Evolutionary conservation across 1,140 invertebrate species (phyloP).

Genomic region (Asobara japonica): DNA sequence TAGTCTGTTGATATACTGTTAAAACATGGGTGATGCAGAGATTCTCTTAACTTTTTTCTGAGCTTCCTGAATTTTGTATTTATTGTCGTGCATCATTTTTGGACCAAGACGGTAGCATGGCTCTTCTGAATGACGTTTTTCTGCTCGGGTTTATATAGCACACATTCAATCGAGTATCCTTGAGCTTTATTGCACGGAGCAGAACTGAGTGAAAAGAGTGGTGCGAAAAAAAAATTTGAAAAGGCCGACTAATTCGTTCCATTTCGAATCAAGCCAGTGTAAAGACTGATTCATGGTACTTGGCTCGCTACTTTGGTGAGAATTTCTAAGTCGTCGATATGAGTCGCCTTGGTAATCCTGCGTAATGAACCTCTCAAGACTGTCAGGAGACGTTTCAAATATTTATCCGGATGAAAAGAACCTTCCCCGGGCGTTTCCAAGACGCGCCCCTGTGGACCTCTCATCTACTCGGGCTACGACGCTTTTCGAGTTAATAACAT

Average conservation of each 20-base stretch:
- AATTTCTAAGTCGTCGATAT: constrained; percentile 42
- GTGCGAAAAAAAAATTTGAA: background rate
- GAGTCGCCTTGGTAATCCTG: constrained; percentile 38
- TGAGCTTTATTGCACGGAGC: background rate
- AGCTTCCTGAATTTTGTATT: too few species aligned
- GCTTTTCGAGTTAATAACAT: constrained; percentile 35
- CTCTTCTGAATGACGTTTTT: too few species aligned
- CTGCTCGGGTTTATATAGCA: too few species aligned
- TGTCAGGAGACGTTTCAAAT: constrained; percentile 39
- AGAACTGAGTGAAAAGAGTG: background rate
- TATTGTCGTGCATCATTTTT: too few species aligned
- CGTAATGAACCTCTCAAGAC: constrained; percentile 44
- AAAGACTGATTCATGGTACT: constrained; percentile 34
- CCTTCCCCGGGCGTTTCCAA: constrained; percentile 10
- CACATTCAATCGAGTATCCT: background rate
- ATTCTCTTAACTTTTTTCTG: too few species aligned
- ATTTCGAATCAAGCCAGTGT: constrained; percentile 31
- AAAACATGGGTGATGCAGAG: too few species aligned
- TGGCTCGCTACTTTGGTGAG: constrained; percentile 14
- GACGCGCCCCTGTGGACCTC: constrained; percentile 13
- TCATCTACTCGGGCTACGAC: background rate
- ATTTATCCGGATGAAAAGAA: constrained; percentile 40
- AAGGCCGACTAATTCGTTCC: constrained; percentile 36
- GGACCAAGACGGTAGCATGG: too few species aligned
- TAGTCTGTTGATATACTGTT: too few species aligned